Evolutionary conservation across 1,140 invertebrate species (phyloP), one percentile per base, ranked within the genome.

Genomic region (Temnothorax nylanderi): DNA sequence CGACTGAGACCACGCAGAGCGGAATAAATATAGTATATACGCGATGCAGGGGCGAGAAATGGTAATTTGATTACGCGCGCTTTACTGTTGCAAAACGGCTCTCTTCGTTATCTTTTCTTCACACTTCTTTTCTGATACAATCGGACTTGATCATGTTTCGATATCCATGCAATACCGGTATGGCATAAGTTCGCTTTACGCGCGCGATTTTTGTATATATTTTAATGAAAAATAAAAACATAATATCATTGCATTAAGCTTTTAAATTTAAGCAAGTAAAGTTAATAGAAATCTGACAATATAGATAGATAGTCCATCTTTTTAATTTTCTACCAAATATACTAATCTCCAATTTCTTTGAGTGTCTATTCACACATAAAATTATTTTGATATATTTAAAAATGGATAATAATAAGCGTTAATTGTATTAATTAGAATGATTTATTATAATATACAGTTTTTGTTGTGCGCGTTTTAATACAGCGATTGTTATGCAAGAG

Each of bases 11-110:
- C n/a, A 21, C 18, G n/a, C 60, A 18, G n/a, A 80, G 41, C 65
- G 32, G 65, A 32, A 58, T 56, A 16, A 51, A 67, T 71, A 81
- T 56, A 56, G 54, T 71, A 81, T 56, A 56, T 69, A 26, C 8
- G 37, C 34, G 18, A 32, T 65, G n/a, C 18, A 65, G 16, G 18
- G n/a, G 64, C 37, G 37, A 49, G 51, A 85, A 78, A 85, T 85
- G 74, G 47, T 85, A 80, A 80, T 85, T 85, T 64, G 74, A 85
- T 65, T 85, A 54, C 32, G 34, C 51, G 47, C 32, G 34, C 51
- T 49, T 54, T 47, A 47, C 21, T 51, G 26, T 47, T 62, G 44
- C 77, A 81, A 85, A 78, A 47, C 49, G 74, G 11, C 11, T 77
- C 56, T 62, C 37, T 62, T 44, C 32, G n/a, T 1, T 13, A 54